Base-by-base conservation (phyloP, 1,140 invertebrate species). In the Hyposmocoma kahamanoa region DNA sequence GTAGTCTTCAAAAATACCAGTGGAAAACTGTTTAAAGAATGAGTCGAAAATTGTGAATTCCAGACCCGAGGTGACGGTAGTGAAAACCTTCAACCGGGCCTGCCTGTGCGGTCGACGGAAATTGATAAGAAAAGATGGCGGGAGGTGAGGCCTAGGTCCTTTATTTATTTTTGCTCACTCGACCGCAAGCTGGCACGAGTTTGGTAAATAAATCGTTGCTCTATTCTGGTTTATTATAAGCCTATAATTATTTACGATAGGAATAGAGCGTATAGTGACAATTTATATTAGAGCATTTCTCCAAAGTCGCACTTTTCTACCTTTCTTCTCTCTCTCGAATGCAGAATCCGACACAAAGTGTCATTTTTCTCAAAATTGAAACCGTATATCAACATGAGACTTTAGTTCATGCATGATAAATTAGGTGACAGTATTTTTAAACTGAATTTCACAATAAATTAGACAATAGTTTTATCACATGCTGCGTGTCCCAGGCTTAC, bases 91-190 rank as follows among this genome's bases (percentile, higher is more conserved):
- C 8, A 13, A 34, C 13, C n/a, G 3, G 8, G 32, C 32, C 13
- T 15, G 9, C 13, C 8, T 8, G 13, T 34, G 8, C n/a, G n/a
- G 15, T 13, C 45, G 56, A 67, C 67, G 72, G 69, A 81, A 81
- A 81, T 76, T 72, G 74, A 63, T 45, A 65, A 70, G 67, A 68
- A 75, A 72, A 75, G 68, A 72, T 72, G 64, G 68, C 70, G 64
- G 52, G 36, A 42, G 57, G 32, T 58, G 54, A 58, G 56, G 50
- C 62, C 50, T 59, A 49, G 53, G 38, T 57, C 36, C 58, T 61
- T 78, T 81, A 74, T 81, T 80, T 80, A 80, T 76, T 78, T 81
- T 74, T 81, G 74, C 72, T 76, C 56, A 55, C 57, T 47, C 22
- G 36, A 50, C 24, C 42, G 45, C 32, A 45, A 13, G 18, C 41